Percentiles rank a stretch among this genome's conserved stretches.
phyloP scores from a whole-genome alignment of 2,797 vertebrate species.

The Sternarchorhynchus goeldii region DNA sequence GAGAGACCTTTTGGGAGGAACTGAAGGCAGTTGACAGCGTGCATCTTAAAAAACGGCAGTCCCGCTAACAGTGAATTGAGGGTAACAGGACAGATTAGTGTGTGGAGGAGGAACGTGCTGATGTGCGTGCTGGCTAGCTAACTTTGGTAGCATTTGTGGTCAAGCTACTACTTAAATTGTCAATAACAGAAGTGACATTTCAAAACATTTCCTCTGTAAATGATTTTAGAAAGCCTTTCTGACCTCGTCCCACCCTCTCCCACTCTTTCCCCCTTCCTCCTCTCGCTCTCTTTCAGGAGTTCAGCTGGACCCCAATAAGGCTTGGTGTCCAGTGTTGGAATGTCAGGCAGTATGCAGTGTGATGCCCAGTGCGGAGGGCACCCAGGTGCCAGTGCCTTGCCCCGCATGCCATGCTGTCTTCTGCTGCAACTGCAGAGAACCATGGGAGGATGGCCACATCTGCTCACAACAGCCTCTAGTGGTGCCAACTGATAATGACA shows the following conservation, averaged over 20 bases:
- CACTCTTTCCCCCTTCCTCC: background rate
- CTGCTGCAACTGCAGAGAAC: conserved; percentile 86
- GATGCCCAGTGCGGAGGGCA: conserved; percentile 65
- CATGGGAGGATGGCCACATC: conserved; percentile 77
- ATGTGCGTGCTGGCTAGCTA: background rate
- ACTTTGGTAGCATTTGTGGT: background rate
- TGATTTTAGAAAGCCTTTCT: background rate
- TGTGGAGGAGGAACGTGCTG: too few relatives aligned
- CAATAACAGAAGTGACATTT: too few relatives aligned
- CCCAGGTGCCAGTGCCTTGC: conserved; percentile 78
- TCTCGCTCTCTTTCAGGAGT: conserved; percentile 76
- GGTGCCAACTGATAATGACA: conserved; percentile 71
- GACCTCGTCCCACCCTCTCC: background rate
- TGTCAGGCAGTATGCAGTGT: conserved; percentile 89
- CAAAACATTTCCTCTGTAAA: background rate
- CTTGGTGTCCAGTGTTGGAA: conserved; percentile 88
- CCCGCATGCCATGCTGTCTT: conserved; percentile 79
- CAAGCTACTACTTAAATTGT: background rate
- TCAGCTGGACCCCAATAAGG: conserved; percentile 87
- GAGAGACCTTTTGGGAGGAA: background rate
- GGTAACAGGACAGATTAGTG: background rate
- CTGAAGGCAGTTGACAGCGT: background rate
- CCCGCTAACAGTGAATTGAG: background rate
- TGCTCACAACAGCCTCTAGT: conserved; percentile 79
- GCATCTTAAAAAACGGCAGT: too few relatives aligned